Conservation (phyloP, 92 coral and sea anemone species). For the Actinernus sp. region DNA sequence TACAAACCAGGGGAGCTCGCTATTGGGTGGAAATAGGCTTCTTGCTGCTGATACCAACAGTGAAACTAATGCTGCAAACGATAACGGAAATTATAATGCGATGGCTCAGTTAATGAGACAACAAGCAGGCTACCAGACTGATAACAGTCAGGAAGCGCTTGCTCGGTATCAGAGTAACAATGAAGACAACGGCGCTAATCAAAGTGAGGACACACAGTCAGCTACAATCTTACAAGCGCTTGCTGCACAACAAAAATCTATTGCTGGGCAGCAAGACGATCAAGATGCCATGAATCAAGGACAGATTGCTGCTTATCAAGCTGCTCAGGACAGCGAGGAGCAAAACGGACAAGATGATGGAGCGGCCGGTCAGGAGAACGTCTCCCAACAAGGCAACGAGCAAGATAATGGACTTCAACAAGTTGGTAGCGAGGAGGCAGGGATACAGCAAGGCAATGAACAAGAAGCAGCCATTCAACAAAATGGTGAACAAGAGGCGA, state of each 20-base stretch:
- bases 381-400: not conserved
- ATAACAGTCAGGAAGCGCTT: slow-evolving; percentile 3
- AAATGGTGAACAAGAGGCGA: not conserved
- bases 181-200: slow-evolving; percentile 13
- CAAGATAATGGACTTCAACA: not conserved
- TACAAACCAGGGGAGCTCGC: not conserved
- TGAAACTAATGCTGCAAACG: no score
- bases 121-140: slow-evolving; percentile 7
- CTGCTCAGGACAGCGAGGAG: slow-evolving; percentile 7
- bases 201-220: slow-evolving; percentile 34
- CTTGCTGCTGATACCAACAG: not conserved
- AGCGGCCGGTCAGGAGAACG: slow-evolving; percentile 1
- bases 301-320: slow-evolving; percentile 12
- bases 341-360: slow-evolving; percentile 17
- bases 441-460: slow-evolving; percentile 6
- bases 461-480: not conserved
- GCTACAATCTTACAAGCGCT: slow-evolving; percentile 43
- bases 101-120: slow-evolving; percentile 3
- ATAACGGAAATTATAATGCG: no score
- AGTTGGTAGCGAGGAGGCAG: not conserved
- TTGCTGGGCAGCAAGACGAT: slow-evolving; percentile 33
- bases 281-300: slow-evolving; percentile 33
- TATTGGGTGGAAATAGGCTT: not conserved
- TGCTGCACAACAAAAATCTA: slow-evolving; percentile 44
- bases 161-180: not conserved